Conservation (phyloP, 2,888 invertebrate genomes). For the Hoplodrina blanda region DNA sequence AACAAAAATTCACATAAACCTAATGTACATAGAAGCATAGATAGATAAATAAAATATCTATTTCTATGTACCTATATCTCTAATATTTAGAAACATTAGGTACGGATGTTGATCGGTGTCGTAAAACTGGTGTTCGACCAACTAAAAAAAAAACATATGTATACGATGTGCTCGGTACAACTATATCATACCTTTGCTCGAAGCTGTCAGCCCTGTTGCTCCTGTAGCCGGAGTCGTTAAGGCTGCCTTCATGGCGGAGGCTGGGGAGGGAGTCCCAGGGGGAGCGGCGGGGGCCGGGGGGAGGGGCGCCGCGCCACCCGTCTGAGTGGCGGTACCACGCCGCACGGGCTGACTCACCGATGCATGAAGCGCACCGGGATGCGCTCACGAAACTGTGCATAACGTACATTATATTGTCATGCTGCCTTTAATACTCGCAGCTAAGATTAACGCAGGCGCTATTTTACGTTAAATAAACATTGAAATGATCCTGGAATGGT, state of each 20-base stretch:
- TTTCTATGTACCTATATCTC: too few relatives aligned
- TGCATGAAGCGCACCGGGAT: conserved; percentile 95
- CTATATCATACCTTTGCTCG: conserved; percentile 93
- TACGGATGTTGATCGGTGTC: background rate
- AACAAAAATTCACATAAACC: too few relatives aligned
- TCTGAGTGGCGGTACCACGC: conserved; percentile 98
- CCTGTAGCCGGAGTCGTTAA: conserved; percentile 96
- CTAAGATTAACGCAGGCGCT: conserved; percentile 33
- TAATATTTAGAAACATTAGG: too few relatives aligned
- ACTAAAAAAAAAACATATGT: too few relatives aligned
- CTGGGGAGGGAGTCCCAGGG: conserved; percentile 97
- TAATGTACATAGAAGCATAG: too few relatives aligned
- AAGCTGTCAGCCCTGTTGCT: conserved; percentile 96
- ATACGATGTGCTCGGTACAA: conserved; percentile 4
- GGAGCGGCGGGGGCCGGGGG: conserved; percentile 93
- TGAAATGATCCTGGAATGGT: conserved; percentile 32
- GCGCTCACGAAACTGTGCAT: conserved; percentile 89
- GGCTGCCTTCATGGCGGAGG: conserved; percentile 95
- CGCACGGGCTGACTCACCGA: conserved; percentile 96
- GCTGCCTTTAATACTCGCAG: conserved; percentile 47
- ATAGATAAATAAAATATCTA: too few relatives aligned
- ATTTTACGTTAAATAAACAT: conserved; percentile 25
- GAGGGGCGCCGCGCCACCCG: conserved; percentile 93
- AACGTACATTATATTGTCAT: conserved; percentile 55
- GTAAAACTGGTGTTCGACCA: background rate